These are phyloP conservation scores for Liparis tanakae DNA, from an alignment of 2,797 vertebrate genomes.

Conservation along the genomic window DNA sequence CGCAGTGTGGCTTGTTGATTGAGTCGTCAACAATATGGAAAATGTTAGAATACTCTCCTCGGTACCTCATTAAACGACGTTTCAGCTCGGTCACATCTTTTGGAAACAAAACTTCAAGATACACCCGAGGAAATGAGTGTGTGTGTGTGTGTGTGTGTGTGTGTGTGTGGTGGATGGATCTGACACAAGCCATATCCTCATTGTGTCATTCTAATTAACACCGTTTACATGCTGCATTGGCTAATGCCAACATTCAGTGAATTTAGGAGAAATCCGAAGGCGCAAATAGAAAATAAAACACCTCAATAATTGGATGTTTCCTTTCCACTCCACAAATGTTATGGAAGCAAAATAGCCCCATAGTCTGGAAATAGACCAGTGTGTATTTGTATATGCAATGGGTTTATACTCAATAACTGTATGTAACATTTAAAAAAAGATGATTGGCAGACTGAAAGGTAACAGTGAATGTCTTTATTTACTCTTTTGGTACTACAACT, in stretches of 20 bases:
- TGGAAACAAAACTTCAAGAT: background rate
- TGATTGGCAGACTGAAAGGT: too few species aligned
- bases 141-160: background rate
- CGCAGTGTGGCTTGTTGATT: slow-evolving; percentile 51
- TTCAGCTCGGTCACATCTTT: slow-evolving; percentile 15
- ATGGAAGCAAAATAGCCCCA: background rate
- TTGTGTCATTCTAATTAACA: background rate
- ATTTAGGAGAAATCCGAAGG: background rate
- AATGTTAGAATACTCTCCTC: slow-evolving; percentile 33
- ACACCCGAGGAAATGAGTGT: background rate
- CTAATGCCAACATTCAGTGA: background rate
- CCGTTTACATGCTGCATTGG: background rate
- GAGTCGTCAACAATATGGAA: slow-evolving; percentile 64
- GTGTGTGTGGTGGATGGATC: background rate
- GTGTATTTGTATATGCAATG: too few species aligned
- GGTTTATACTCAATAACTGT: too few species aligned
- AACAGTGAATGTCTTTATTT: slow-evolving; percentile 2
- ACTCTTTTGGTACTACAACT: background rate
- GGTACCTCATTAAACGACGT: slow-evolving; percentile 7
- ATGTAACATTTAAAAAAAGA: too few species aligned
- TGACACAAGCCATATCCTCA: background rate
- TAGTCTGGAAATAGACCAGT: too few species aligned
- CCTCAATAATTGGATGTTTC: background rate
- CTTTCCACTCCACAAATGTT: too few species aligned
- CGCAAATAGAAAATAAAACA: background rate